phyloP scores from a whole-genome alignment of 2,797 vertebrate genomes.

The Danio tinwini region DNA sequence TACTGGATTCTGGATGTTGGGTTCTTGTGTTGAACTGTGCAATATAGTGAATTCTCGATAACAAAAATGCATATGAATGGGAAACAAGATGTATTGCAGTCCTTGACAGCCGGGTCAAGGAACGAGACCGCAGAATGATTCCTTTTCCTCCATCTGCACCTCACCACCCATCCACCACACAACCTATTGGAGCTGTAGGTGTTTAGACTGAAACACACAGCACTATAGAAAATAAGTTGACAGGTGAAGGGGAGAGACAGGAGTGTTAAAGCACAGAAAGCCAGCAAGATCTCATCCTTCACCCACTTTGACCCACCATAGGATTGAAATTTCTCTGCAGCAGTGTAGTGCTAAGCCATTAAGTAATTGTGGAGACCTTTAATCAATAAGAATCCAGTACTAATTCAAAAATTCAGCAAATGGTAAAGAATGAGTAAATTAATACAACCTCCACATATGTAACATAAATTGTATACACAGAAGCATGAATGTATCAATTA shows the following conservation, averaged over 20 bases:
- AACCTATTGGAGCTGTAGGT: not conserved
- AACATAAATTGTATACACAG: not conserved
- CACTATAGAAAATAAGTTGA: slow-evolving; percentile 20
- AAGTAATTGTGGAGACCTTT: not conserved
- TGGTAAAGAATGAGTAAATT: not conserved
- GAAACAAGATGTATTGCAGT: slow-evolving; percentile 28
- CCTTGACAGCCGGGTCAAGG: slow-evolving; percentile 41
- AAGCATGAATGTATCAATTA: not conserved
- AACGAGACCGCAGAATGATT: slow-evolving; percentile 11
- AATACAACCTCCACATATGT: not conserved
- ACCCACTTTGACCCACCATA: not conserved
- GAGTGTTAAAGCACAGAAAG: not conserved
- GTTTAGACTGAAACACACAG: slow-evolving; percentile 4
- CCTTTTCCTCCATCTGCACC: not conserved
- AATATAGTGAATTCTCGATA: slow-evolving; percentile 1
- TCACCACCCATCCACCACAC: slow-evolving; percentile 13
- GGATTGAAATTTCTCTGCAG: slow-evolving; percentile 2
- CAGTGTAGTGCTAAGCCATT: not conserved
- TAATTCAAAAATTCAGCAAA: not conserved
- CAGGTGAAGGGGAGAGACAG: not conserved
- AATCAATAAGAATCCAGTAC: not conserved
- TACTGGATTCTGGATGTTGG: not conserved
- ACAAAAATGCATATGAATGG: not conserved
- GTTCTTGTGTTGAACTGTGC: not conserved
- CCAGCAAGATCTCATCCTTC: not conserved